Evolutionary conservation across 2,113 vertebrate species (phyloP).

Genomic region (Heliornis fulica): DNA sequence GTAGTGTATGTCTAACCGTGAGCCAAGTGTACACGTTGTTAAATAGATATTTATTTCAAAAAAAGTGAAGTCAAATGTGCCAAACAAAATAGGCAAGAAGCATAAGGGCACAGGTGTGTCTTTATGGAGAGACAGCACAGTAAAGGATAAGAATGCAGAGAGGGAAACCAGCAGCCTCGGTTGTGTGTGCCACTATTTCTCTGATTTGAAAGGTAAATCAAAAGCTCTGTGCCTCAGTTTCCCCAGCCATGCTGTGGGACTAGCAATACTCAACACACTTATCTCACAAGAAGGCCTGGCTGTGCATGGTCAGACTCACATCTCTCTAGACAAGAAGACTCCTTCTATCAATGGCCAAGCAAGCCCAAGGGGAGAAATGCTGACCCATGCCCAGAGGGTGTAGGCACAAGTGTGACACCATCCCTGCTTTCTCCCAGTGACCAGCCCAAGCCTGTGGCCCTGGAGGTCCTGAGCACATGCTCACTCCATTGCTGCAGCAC

Average conservation of each 20-base stretch:
- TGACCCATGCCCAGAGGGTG: too few relatives aligned
- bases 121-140: neutral
- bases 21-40: neutral
- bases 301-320: neutral
- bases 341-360: neutral
- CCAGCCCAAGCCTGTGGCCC: neutral
- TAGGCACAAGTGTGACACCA: neutral
- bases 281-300: neutral
- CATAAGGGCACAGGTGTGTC: neutral
- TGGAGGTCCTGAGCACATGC: rapidly evolving
- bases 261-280: neutral
- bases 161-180: neutral
- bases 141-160: neutral
- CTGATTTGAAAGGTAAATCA: neutral
- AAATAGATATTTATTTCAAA: neutral
- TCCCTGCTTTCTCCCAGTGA: neutral
- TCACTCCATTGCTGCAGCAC: neutral
- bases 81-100: neutral
- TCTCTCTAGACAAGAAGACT: neutral
- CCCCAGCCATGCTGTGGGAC: neutral
- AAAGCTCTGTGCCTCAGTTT: neutral
- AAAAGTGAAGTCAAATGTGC: neutral
- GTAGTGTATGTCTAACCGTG: neutral
- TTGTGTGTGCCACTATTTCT: neutral
- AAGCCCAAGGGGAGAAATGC: neutral